Percentiles rank a stretch among this genome's conserved stretches.
These are phyloP conservation scores for Drosophila hamatofila DNA, from an alignment of 2,888 invertebrate species.

Conservation along the genomic window DNA sequence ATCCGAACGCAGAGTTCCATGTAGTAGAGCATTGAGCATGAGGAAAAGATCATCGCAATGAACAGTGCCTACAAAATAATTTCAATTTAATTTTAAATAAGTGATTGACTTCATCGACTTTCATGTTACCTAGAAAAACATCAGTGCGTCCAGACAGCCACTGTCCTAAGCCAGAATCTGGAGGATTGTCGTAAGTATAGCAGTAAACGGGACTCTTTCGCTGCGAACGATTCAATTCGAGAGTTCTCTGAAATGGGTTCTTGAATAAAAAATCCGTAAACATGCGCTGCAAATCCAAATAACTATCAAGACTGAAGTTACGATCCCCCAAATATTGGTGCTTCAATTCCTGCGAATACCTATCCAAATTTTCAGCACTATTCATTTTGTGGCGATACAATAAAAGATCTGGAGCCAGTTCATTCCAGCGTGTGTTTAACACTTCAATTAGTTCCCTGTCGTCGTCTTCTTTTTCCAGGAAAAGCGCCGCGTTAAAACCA, in stretches of 20 bases:
- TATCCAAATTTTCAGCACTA: conserved; percentile 12
- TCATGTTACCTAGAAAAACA: conserved; percentile 86
- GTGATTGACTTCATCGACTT: no score
- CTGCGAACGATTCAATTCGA: conserved; percentile 87
- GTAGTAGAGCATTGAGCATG: background rate
- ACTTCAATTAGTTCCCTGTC: conserved; percentile 26
- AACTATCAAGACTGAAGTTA: conserved; percentile 84
- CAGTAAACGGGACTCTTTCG: conserved; percentile 88
- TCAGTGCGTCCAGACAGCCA: conserved; percentile 86
- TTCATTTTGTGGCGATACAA: conserved; percentile 19
- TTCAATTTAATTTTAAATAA: background rate
- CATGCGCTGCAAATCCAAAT: conserved; percentile 85
- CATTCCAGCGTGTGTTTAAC: conserved; percentile 31
- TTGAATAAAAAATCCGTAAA: conserved; percentile 89
- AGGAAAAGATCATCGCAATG: conserved; percentile 6
- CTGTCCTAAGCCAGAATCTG: conserved; percentile 87
- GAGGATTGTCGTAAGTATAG: conserved; percentile 86
- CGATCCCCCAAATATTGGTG: conserved; percentile 26
- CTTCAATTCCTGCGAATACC: conserved; percentile 16
- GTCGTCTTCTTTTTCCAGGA: conserved; percentile 5
- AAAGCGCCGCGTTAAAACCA: conserved; percentile 25
- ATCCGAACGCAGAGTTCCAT: background rate
- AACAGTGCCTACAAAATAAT: background rate
- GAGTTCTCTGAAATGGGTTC: conserved; percentile 87
- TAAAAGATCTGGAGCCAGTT: conserved; percentile 30